phyloP scores from a whole-genome alignment of 2,113 vertebrate species.

The Isichthys henryi region DNA sequence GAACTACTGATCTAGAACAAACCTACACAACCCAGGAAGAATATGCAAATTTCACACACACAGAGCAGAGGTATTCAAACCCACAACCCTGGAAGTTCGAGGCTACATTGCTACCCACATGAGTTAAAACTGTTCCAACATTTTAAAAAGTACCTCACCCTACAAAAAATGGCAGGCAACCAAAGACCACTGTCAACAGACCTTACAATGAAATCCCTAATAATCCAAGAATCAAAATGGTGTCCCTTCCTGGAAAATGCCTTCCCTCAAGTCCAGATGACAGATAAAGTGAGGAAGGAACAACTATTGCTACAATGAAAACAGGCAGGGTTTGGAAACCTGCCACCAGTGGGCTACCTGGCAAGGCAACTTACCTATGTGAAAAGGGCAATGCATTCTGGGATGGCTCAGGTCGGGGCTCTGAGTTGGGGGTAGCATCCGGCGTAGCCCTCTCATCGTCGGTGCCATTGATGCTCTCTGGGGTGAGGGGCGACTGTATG shows the following conservation, averaged over 20 bases:
- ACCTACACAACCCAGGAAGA: not conserved
- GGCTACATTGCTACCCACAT: not conserved
- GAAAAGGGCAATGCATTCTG: slow-evolving; percentile 83
- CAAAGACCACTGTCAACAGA: not conserved
- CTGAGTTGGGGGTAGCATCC: slow-evolving; percentile 69
- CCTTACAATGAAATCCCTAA: not conserved
- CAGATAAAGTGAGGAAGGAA: not conserved
- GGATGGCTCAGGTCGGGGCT: slow-evolving; percentile 75
- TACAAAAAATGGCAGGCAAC: not conserved
- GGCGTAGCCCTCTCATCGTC: slow-evolving; percentile 72
- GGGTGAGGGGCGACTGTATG: slow-evolving; percentile 80
- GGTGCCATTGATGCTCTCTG: slow-evolving; percentile 90
- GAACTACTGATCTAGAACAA: not conserved
- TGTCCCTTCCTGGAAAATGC: not conserved
- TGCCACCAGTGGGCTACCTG: not conserved
- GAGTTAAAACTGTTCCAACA: not conserved
- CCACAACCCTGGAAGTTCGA: not conserved
- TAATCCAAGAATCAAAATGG: not conserved
- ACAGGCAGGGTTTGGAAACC: not conserved
- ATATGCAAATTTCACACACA: not conserved
- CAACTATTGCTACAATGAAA: not conserved
- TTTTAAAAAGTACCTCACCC: not conserved
- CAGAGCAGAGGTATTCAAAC: not conserved
- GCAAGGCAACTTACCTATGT: slow-evolving; percentile 71
- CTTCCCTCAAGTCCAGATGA: not conserved